Evolutionary conservation across 2,797 vertebrate species (phyloP).

Genomic region (Columba guinea): DNA sequence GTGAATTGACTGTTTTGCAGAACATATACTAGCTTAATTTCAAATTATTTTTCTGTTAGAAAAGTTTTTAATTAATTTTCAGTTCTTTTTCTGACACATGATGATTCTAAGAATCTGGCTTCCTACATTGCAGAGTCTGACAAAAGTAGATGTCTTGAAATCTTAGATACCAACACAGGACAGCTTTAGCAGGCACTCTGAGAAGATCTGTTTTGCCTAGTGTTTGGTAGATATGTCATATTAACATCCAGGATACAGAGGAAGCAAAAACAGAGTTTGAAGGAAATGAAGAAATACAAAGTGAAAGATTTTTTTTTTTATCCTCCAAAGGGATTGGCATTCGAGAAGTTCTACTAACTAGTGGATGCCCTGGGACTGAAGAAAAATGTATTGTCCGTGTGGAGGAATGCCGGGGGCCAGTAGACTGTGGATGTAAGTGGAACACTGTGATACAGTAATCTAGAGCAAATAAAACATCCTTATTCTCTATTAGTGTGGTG

Average conservation of each 20-base stretch:
- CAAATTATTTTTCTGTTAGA: neutral
- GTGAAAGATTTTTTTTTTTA: neutral
- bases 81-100: neutral
- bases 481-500: neutral
- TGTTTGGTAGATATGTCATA: neutral
- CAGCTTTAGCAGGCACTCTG: neutral
- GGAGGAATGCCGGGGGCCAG: constrained; percentile 54
- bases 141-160: neutral
- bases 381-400: constrained; percentile 61
- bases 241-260: neutral
- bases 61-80: neutral
- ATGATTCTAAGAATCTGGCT: neutral
- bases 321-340: constrained; percentile 49
- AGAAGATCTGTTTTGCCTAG: neutral
- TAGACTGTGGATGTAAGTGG: constrained; percentile 68
- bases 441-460: neutral
- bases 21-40: constrained; percentile 11
- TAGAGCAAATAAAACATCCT: neutral
- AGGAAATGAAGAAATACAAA: neutral
- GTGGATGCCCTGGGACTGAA: constrained; percentile 68
- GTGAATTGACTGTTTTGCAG: constrained; percentile 35
- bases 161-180: neutral
- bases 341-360: constrained; percentile 71
- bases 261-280: neutral
- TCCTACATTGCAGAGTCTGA: neutral